Evolutionary conservation across 2,113 vertebrate genomes (phyloP), one percentile per base, ranked within the genome.

Genomic region (Chaenogobius annularis): DNA sequence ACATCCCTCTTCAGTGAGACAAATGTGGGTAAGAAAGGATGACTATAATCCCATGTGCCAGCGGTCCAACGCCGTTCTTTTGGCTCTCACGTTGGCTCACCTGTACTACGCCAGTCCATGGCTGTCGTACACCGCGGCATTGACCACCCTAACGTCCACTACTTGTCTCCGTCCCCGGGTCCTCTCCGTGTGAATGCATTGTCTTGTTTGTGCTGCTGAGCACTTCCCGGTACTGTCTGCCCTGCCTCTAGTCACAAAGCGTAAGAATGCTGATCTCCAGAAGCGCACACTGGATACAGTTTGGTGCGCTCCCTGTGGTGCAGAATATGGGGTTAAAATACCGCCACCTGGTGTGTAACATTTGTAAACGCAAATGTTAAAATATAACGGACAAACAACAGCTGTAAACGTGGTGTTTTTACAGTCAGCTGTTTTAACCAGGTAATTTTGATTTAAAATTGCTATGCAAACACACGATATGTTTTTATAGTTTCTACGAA

Each of bases 51-150:
- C 87, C 87, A 83, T 81, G 80, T 69, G 86, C 55, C 58, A 58
- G 9, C n/a, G 46, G 63, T 73, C 52, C 58, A 66, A 70, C 58
- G 69, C 73, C 65, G 56, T 67, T 68, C 72, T 31, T 73, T 3
- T 13, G 56, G 40, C 26, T 70, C 73, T 90, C 83, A 87, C 72
- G 88, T 85, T 13, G 84, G 84, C 73, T 87, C 87, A 78, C 80
- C 83, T 23, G 80, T 81, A 66, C 85, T 80, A 66, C 85, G 55
- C 82, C 83, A 64, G 78, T 81, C 85, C 90, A 91, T 91, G 37
- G 75, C 79, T 69, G 31, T 40, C 22, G 3, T 19, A 37, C 44
- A 47, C 74, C 35, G 23, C 72, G 50, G 43, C 77, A 81, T 77
- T 37, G 46, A 66, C 46, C 69, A 9, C 61, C 72, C 72, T 55